A percentile compares a stretch with the other conserved stretches of the same genome.
phyloP scores from a whole-genome alignment of 53 echinoderm and acorn worm species.

The Glandiceps talaboti region DNA sequence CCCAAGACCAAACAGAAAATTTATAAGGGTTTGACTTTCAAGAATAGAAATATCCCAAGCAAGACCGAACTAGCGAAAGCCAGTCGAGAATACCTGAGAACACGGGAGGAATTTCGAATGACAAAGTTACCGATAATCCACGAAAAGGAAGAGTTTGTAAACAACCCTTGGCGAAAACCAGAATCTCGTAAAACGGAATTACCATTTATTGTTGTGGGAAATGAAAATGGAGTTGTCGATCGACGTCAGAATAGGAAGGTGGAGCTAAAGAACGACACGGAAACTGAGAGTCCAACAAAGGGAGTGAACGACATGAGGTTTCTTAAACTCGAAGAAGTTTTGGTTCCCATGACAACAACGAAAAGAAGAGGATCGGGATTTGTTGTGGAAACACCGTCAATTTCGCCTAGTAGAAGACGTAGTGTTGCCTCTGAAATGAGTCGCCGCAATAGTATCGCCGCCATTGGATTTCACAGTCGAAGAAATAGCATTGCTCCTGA shows the following conservation, averaged over 20 bases:
- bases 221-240: background rate
- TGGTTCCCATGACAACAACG: conserved; percentile 6
- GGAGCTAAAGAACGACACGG: background rate
- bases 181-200: background rate
- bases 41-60: background rate
- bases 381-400: too few species aligned
- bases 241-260: background rate
- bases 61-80: background rate
- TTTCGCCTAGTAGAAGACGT: background rate
- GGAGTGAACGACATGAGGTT: conserved; percentile 10
- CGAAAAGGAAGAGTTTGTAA: background rate
- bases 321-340: conserved; percentile 2
- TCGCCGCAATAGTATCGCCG: background rate
- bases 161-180: background rate
- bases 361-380: background rate
- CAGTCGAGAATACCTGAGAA: background rate
- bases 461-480: too few species aligned
- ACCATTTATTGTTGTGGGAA: background rate
- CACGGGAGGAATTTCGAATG: background rate
- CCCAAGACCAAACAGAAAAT: background rate
- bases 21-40: background rate
- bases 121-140: background rate
- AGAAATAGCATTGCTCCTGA: too few species aligned
- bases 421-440: background rate
- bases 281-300: too few species aligned